A percentile compares a stretch with the other conserved stretches of the same genome.
phyloP scores from a whole-genome alignment of 2,113 vertebrate species.

The Typhlomys cinereus region DNA sequence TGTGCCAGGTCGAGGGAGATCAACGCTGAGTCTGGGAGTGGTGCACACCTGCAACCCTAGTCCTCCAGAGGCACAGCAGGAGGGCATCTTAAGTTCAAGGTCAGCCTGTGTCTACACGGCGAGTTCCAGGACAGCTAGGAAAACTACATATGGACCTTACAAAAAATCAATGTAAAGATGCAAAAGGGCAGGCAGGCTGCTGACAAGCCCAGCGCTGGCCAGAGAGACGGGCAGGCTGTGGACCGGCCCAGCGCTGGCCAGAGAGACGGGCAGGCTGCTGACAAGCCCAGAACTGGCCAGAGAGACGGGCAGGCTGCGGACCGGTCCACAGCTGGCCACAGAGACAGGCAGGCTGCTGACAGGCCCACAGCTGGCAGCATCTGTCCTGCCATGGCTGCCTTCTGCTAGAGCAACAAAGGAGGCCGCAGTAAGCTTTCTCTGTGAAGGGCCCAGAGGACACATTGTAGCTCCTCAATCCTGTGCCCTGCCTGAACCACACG shows the following conservation, averaged over 20 bases:
- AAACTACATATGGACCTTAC: too few relatives aligned
- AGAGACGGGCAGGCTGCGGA: background rate
- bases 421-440: background rate
- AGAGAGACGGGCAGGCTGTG: too few relatives aligned
- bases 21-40: background rate
- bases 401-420: background rate
- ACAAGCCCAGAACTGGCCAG: background rate
- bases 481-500: background rate
- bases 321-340: too few relatives aligned
- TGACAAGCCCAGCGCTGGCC: too few relatives aligned
- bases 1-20: background rate
- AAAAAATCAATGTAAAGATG: too few relatives aligned
- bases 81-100: background rate
- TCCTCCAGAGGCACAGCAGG: background rate
- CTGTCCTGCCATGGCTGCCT: background rate
- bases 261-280: background rate
- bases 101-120: background rate
- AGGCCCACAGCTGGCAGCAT: background rate
- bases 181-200: too few relatives aligned
- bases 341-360: background rate
- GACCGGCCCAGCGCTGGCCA: too few relatives aligned
- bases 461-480: background rate
- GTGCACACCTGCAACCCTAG: background rate
- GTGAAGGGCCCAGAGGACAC: too few relatives aligned
- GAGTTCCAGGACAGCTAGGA: background rate